Evolutionary conservation across 1,140 invertebrate genomes (phyloP).

Genomic region (Drosophila burlai): DNA sequence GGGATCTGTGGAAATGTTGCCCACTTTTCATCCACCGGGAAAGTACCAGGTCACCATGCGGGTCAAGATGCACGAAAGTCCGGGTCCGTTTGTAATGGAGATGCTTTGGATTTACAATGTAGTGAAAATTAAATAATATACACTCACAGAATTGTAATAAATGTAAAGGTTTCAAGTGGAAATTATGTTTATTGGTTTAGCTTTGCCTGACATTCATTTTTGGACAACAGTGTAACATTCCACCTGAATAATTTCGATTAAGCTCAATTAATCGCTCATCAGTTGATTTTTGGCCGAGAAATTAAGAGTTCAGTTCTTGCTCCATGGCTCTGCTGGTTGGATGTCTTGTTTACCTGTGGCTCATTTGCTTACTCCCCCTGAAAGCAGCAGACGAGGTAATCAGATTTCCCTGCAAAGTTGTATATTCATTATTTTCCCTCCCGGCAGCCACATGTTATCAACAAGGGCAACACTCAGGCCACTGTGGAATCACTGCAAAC

Average conservation of each 20-base stretch:
- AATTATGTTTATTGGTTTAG: background rate
- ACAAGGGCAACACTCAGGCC: background rate
- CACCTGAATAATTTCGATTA: conserved; percentile 3
- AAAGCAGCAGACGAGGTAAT: conserved; percentile 12
- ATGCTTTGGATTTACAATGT: conserved; percentile 59
- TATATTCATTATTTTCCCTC: background rate
- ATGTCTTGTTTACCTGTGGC: conserved; percentile 1
- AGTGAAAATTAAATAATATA: conserved; percentile 42
- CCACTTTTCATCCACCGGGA: conserved; percentile 36
- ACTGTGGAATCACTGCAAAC: conserved; percentile 36
- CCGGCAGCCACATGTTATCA: conserved; percentile 1
- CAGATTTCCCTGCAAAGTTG: background rate
- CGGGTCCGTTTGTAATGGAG: conserved; percentile 40
- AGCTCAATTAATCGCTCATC: conserved; percentile 37
- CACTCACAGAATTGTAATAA: too few species aligned
- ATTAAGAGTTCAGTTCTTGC: background rate
- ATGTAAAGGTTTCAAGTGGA: background rate
- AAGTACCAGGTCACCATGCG: conserved; percentile 37
- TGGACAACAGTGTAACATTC: background rate
- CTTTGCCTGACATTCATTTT: background rate
- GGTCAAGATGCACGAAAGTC: conserved; percentile 22
- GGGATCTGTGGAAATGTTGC: conserved; percentile 11
- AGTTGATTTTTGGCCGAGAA: background rate
- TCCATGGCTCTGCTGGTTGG: background rate
- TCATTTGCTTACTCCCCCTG: background rate